Percentiles rank a stretch among this genome's conserved stretches.
Evolutionary conservation across 2,888 invertebrate species (phyloP).

Genomic region (Acholoe squamosa): DNA sequence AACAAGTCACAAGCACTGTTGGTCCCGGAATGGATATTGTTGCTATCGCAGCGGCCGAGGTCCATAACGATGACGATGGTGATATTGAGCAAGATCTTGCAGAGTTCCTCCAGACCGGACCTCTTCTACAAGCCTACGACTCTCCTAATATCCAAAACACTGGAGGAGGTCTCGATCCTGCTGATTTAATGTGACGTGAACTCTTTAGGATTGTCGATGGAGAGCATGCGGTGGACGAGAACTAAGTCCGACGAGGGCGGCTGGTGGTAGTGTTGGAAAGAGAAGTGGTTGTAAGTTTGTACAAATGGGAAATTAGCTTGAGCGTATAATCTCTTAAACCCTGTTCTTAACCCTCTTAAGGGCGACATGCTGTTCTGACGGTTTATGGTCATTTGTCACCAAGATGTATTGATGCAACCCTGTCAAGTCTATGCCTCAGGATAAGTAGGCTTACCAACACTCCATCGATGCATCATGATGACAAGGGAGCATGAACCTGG

Average conservation of each 20-base stretch:
- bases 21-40: background rate
- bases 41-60: background rate
- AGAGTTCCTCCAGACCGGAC: conserved; percentile 53
- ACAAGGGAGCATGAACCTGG: too few relatives aligned
- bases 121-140: background rate
- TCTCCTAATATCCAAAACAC: background rate
- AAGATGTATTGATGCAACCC: too few relatives aligned
- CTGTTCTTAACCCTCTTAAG: too few relatives aligned
- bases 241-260: background rate
- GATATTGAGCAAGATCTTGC: conserved; percentile 55
- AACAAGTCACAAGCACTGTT: background rate
- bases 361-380: too few relatives aligned
- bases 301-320: too few relatives aligned
- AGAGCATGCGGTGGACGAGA: background rate
- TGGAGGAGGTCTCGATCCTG: conserved; percentile 39
- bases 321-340: too few relatives aligned
- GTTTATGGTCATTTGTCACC: too few relatives aligned
- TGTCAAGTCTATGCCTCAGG: too few relatives aligned
- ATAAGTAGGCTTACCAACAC: too few relatives aligned
- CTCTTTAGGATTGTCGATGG: conserved; percentile 44
- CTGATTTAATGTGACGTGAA: conserved; percentile 51
- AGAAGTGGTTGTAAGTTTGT: too few relatives aligned
- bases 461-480: too few relatives aligned
- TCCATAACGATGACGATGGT: background rate
- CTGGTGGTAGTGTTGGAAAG: too few relatives aligned